Evolutionary conservation across 2,113 vertebrate genomes (phyloP).

Genomic region (Pterocles orientalis): DNA sequence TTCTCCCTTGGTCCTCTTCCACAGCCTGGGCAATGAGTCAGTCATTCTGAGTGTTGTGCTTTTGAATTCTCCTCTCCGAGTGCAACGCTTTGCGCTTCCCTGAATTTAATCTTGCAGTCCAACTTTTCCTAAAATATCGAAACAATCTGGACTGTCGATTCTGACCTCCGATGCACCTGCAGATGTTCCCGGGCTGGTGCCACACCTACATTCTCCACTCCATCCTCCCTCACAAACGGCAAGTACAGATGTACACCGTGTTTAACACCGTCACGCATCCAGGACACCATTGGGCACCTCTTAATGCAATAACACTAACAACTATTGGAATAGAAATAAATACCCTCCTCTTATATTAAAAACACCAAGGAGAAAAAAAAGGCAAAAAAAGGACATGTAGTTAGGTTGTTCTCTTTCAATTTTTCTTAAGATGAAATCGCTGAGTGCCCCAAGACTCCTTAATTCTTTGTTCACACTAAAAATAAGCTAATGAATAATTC

Average conservation of each 20-base stretch:
- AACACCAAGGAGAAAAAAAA: neutral
- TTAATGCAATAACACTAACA: neutral
- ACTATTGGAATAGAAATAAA: neutral
- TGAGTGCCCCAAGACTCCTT: neutral
- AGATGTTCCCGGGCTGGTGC: neutral
- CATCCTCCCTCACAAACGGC: neutral
- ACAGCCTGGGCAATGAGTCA: neutral
- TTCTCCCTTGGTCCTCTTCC: neutral
- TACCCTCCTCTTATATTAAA: neutral
- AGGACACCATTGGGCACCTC: neutral
- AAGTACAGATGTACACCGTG: neutral
- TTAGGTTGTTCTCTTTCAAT: neutral
- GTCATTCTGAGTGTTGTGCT: neutral
- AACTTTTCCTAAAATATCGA: neutral
- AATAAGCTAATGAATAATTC: neutral
- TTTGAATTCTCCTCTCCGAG: neutral
- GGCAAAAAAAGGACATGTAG: neutral
- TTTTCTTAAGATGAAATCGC: neutral
- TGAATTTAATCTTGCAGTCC: neutral
- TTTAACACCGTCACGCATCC: neutral
- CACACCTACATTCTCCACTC: neutral
- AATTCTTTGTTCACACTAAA: neutral
- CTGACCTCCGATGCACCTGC: neutral
- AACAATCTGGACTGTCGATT: neutral
- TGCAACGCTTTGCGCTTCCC: neutral